A percentile compares a stretch with the other conserved stretches of the same genome.
Evolutionary conservation across 2,113 vertebrate genomes (phyloP).

Genomic region (Phrynocephalus versicolor): DNA sequence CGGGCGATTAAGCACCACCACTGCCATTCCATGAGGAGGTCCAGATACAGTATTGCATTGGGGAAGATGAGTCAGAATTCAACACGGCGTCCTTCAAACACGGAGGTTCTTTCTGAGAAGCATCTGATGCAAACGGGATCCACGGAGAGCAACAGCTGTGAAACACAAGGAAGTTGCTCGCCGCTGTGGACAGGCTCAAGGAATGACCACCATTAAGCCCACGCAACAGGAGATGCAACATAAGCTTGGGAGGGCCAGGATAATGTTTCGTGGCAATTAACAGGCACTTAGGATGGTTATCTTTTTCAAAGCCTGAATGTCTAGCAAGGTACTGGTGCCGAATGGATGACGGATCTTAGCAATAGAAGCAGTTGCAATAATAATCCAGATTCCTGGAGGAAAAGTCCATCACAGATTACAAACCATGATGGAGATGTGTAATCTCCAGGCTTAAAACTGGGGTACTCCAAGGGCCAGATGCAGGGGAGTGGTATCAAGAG

Average conservation of each 20-base stretch:
- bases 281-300: rapidly evolving
- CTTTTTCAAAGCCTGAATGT: rapidly evolving
- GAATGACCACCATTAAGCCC: background rate
- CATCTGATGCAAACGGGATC: background rate
- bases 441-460: too few relatives aligned
- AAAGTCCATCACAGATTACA: too few relatives aligned
- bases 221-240: rapidly evolving
- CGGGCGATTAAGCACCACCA: rapidly evolving
- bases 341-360: background rate
- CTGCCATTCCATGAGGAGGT: background rate
- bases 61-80: rapidly evolving
- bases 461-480: too few relatives aligned
- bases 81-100: rapidly evolving
- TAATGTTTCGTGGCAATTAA: rapidly evolving
- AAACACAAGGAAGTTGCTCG: conserved; percentile 21
- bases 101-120: rapidly evolving
- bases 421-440: too few relatives aligned
- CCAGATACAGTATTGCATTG: background rate
- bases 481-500: too few relatives aligned
- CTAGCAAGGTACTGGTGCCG: background rate
- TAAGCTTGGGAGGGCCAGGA: rapidly evolving
- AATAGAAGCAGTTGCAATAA: too few relatives aligned
- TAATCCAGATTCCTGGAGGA: too few relatives aligned
- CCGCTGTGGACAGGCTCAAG: background rate
- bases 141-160: conserved; percentile 21